These are phyloP conservation scores for Caretta caretta DNA, from an alignment of 2,113 vertebrate genomes.

Conservation along the genomic window DNA sequence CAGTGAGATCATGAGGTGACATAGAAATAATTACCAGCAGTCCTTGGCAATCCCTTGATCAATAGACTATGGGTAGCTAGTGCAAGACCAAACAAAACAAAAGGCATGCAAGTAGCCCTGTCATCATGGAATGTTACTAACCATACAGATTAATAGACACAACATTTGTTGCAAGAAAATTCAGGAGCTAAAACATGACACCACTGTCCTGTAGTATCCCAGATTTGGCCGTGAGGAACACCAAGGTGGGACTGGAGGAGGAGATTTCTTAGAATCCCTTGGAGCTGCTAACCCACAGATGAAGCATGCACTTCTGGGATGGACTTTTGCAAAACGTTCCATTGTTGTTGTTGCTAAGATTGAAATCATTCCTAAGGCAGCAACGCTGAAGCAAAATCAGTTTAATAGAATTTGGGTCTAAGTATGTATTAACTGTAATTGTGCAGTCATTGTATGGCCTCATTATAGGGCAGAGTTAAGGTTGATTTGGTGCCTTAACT, in stretches of 20 bases:
- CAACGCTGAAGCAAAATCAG: not conserved
- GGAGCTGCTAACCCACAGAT: not conserved
- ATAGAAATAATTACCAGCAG: not conserved
- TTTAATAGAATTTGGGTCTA: not conserved
- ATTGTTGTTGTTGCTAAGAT: not conserved
- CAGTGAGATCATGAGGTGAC: not conserved
- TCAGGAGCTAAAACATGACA: not conserved
- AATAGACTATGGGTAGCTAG: not conserved
- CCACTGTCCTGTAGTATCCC: not conserved
- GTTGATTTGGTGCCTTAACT: not conserved
- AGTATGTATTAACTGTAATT: not conserved
- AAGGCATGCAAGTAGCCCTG: not conserved
- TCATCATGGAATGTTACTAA: not conserved
- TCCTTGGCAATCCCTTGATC: not conserved
- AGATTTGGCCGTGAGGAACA: not conserved
- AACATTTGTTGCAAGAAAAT: not conserved
- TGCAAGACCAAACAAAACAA: slow-evolving; percentile 9
- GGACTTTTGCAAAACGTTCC: not conserved
- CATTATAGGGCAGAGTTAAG: not conserved
- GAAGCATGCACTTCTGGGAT: not conserved
- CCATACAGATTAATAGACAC: not conserved
- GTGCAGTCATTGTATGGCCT: not conserved
- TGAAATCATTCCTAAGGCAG: not conserved
- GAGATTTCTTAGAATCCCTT: not conserved
- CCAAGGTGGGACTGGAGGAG: not conserved